Evolutionary conservation across 2,797 vertebrate genomes (phyloP).

Genomic region (Lacerta viridis): DNA sequence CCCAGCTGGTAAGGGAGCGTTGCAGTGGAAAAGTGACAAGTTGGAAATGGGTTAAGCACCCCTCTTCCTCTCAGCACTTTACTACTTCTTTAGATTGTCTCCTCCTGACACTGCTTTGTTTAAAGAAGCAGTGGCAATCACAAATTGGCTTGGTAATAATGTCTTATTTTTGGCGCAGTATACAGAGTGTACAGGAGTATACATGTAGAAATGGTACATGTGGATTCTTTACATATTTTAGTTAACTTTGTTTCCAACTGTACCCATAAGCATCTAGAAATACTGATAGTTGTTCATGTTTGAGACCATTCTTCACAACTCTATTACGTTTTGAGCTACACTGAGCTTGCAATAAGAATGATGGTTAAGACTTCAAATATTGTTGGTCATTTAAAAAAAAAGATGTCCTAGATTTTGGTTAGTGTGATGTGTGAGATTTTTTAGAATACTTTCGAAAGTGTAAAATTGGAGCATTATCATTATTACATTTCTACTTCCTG

Average conservation of each 20-base stretch:
- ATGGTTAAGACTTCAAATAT: neutral
- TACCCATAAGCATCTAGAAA: neutral
- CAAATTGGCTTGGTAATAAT: neutral
- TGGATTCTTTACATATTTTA: neutral
- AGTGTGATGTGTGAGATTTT: neutral
- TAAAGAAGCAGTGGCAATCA: neutral
- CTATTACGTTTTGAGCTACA: neutral
- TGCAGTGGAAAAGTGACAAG: neutral
- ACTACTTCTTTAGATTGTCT: neutral
- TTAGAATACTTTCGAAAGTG: neutral
- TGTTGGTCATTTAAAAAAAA: neutral
- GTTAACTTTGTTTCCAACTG: neutral
- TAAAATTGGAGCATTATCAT: slow-evolving; percentile 31
- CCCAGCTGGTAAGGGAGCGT: neutral
- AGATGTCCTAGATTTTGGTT: neutral
- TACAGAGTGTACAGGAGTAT: neutral
- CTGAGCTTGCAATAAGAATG: no score
- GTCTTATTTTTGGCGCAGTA: neutral
- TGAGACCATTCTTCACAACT: neutral
- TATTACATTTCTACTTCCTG: slow-evolving; percentile 19
- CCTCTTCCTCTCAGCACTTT: neutral
- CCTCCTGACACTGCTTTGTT: neutral
- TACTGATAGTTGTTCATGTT: neutral
- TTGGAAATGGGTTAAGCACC: neutral
- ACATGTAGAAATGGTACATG: neutral